Conservation (phyloP, 2,797 vertebrate species). For the Mallotus villosus region DNA sequence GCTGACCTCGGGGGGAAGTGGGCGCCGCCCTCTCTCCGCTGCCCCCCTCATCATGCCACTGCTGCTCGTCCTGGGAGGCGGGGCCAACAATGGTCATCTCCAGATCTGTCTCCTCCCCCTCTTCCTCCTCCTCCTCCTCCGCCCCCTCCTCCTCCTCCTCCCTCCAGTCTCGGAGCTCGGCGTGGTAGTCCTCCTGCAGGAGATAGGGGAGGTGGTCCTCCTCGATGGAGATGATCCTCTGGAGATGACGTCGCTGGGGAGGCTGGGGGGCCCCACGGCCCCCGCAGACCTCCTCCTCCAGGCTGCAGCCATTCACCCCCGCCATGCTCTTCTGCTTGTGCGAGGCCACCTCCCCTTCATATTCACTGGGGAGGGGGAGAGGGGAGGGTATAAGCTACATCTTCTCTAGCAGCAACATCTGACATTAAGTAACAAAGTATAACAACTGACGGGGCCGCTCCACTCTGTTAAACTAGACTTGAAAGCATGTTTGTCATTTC, state of each 20-base stretch:
- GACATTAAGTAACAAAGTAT: too few relatives aligned
- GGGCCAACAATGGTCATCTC: slow-evolving; percentile 62
- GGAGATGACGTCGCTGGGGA: slow-evolving; percentile 60
- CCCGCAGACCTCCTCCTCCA: slow-evolving; percentile 35
- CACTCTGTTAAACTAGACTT: neutral
- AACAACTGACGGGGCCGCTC: neutral
- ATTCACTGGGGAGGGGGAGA: slow-evolving; percentile 54
- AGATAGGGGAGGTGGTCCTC: slow-evolving; percentile 89
- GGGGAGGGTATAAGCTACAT: neutral
- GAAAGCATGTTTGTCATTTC: neutral
- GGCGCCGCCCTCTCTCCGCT: slow-evolving; percentile 42
- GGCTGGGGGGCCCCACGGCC: neutral
- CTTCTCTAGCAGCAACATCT: neutral
- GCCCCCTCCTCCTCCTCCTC: slow-evolving; percentile 60
- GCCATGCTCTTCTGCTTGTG: slow-evolving; percentile 58
- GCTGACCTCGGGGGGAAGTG: slow-evolving; percentile 78
- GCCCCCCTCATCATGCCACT: neutral
- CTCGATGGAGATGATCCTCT: slow-evolving; percentile 93
- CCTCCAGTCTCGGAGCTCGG: slow-evolving; percentile 66
- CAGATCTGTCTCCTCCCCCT: slow-evolving; percentile 57
- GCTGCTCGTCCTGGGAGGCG: slow-evolving; percentile 25
- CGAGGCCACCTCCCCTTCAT: slow-evolving; percentile 74
- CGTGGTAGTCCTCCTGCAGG: slow-evolving; percentile 68
- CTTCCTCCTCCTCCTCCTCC: slow-evolving; percentile 35
- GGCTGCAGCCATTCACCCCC: slow-evolving; percentile 58